Percentiles rank a stretch among this genome's conserved stretches.
phyloP scores from a whole-genome alignment of 2,113 vertebrate genomes.

The Syngnathoides biaculeatus region DNA sequence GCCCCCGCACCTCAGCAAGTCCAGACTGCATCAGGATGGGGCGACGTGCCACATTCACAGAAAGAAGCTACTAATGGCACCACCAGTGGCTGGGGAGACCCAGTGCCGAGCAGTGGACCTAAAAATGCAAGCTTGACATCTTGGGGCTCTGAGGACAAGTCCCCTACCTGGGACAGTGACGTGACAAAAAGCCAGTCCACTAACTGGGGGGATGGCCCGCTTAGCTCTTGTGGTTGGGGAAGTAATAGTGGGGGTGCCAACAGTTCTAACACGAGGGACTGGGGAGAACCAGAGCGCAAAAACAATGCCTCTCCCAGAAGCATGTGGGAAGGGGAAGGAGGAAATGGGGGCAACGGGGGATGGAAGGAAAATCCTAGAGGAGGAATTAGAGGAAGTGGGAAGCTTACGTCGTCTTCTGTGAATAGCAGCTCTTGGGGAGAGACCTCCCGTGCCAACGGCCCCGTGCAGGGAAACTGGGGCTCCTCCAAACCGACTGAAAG shows the following conservation, averaged over 20 bases:
- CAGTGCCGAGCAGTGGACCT: slow-evolving; percentile 73
- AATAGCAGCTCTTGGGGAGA: slow-evolving; percentile 83
- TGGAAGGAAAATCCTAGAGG: slow-evolving; percentile 82
- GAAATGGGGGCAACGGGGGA: slow-evolving; percentile 55
- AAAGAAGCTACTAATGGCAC: slow-evolving; percentile 81
- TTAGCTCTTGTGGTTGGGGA: slow-evolving; percentile 83
- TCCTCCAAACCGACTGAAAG: slow-evolving; percentile 88
- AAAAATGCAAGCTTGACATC: slow-evolving; percentile 80
- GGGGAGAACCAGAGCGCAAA: slow-evolving; percentile 68
- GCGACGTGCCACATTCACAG: slow-evolving; percentile 77
- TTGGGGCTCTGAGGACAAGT: slow-evolving; percentile 91
- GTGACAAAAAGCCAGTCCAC: slow-evolving; percentile 80
- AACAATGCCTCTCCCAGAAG: slow-evolving; percentile 67
- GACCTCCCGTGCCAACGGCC: slow-evolving; percentile 76
- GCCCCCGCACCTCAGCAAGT: slow-evolving; percentile 76
- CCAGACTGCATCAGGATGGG: slow-evolving; percentile 73
- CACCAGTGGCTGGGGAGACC: slow-evolving; percentile 84
- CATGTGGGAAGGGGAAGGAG: slow-evolving; percentile 84
- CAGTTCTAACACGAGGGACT: slow-evolving; percentile 56
- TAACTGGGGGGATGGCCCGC: slow-evolving; percentile 87
- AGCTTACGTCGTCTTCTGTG: slow-evolving; percentile 51
- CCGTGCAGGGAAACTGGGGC: slow-evolving; percentile 82
- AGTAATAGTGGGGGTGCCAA: slow-evolving; percentile 77
- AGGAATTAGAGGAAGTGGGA: slow-evolving; percentile 71
- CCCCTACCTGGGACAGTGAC: slow-evolving; percentile 86